Evolutionary conservation across 2,888 invertebrate species (phyloP), one percentile per base, ranked within the genome.

Genomic region (Nemapogon koenigi): DNA sequence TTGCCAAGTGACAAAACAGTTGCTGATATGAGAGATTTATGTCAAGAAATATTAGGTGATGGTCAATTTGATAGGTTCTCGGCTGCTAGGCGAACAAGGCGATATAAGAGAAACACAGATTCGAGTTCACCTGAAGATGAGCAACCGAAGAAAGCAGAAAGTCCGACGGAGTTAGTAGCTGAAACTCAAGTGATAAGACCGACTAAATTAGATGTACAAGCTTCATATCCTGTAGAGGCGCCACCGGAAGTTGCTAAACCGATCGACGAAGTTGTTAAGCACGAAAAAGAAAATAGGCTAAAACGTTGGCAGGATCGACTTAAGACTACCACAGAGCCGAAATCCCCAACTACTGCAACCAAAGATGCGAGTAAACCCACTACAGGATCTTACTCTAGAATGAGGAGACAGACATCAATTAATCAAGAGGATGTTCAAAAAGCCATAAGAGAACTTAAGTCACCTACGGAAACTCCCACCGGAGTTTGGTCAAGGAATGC

Each of bases 1-100:
- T 13, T 14, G 6, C 62, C 46, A 22, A 28, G 33, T 8, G 68
- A 69, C 4, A 72, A 72, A 50, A 59, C 65, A 4, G 50, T 64
- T 1, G 47, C 60, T 0, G 78, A 75, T 53, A 72, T 72, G 69
- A 68, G 61, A 41, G 76, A 76, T 38, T 48, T 75, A 4, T 72
- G 73, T 42, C 76, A 73, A 48, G 84, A 85, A 46, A 72, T 80
- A 10, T 62, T 88, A 29, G 88, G 88, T 1, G 87, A 86, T 53
- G 91, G 91, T 2, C 89, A 91, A 49, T 94, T 94, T 46, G 92
- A 94, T 57, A 81, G 94, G 47, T 90, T 89, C 54, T 91, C 93
- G 1, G 86, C 90, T 3, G 85, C 91, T 0, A 81, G 94, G 48
- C 80, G 92, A 48, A 94, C 94, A 1, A 81, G 93, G 41, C 78